Evolutionary conservation across 2,113 vertebrate genomes (phyloP).

Genomic region (Prochilodus magdalenae): DNA sequence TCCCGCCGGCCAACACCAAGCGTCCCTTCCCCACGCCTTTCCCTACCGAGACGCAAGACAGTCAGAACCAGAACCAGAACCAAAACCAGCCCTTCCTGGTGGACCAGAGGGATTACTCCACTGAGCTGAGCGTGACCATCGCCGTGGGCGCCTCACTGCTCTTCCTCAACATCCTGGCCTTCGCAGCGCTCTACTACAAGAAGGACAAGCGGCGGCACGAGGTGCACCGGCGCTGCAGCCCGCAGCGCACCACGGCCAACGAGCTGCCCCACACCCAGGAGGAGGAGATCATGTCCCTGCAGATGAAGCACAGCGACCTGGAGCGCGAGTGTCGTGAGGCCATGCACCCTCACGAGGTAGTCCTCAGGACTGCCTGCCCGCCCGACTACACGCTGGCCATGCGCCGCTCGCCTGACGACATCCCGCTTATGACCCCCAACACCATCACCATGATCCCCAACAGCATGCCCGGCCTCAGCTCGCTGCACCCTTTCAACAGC

Average conservation of each 20-base stretch:
- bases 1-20: conserved; percentile 81
- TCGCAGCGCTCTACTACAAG: conserved; percentile 97
- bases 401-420: conserved; percentile 97
- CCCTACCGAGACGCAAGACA: conserved; percentile 92
- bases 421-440: conserved; percentile 98
- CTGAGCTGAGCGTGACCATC: conserved; percentile 95
- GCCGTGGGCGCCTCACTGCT: conserved; percentile 96
- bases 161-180: conserved; percentile 97
- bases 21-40: conserved; percentile 89
- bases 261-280: conserved; percentile 97
- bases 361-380: conserved; percentile 96
- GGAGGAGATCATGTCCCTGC: conserved; percentile 99
- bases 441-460: conserved; percentile 99
- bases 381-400: conserved; percentile 99
- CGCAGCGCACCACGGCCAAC: conserved; percentile 90
- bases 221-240: conserved; percentile 94
- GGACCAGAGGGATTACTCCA: conserved; percentile 97
- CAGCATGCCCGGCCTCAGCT: conserved; percentile 93
- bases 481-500: conserved; percentile 95
- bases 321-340: conserved; percentile 94
- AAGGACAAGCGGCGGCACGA: conserved; percentile 98
- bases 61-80: conserved; percentile 85
- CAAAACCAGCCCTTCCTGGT: conserved; percentile 96
- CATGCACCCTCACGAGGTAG: conserved; percentile 95
- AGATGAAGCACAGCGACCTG: conserved; percentile 99